Evolutionary conservation across 2,113 vertebrate species (phyloP), one percentile per base, ranked within the genome.

Genomic region (Orientallactaga bullata): DNA sequence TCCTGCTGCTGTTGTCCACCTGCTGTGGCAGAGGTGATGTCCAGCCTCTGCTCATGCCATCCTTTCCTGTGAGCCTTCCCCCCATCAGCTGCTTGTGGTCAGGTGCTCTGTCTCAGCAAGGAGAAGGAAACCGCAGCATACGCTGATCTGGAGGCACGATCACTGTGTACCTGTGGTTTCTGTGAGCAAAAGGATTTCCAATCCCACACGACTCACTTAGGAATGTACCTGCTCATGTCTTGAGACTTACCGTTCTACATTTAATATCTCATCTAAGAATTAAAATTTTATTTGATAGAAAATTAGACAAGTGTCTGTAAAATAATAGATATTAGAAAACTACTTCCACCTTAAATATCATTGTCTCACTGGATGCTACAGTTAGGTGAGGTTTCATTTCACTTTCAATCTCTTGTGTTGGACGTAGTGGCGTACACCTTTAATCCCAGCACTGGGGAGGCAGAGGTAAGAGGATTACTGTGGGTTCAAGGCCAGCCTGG

Each of bases 201-300:
- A 42, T 78, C 85, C 58, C 47, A 35, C 10, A 92, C 1, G 26
- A 24, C 82, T 60, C 47, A 79, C 35, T 97, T 90, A 88, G 39
- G 58, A 87, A 88, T 26, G 78, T 82, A 24, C 58, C 65, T 92
- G 73, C 47, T 84, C 20, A 18, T 86, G 88, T 83, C 18, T 80
- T 79, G 21, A 61, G 73, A 84, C 7, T 80, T 76, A 7, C 37
- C 35, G 85, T 30, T 91, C 15, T 12, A 35, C 65, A 26, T 89
- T 92, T 39, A 73, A 71, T 90, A 63, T 92, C 28, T 95, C 39
- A 94, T 80, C 58, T 58, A 55, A n/a, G 30, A 94, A 74, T 73
- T 13, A 94, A 32, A 68, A 68, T 96, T 94, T 87, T 89, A 87
- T 83, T 90, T 89, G 47, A 65, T 5, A 68, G 28, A 63, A 81